These are phyloP conservation scores for Dryomyza anilis DNA, from an alignment of 2,888 invertebrate genomes.

Conservation along the genomic window DNA sequence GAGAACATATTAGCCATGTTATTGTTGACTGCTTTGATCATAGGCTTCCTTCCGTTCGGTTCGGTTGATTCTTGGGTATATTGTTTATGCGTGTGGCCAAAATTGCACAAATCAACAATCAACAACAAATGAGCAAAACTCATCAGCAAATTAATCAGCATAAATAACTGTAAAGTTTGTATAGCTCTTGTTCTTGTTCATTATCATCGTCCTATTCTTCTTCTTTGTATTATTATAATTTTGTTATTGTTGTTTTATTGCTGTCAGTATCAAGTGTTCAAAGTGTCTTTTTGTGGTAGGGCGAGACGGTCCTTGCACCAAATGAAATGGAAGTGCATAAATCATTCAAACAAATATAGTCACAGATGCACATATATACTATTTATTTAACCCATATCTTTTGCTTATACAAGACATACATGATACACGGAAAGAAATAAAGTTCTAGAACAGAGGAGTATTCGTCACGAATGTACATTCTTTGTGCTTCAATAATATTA, in stretches of 20 bases:
- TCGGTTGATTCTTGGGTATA: too few species aligned
- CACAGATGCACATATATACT: constrained; percentile 26
- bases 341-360: constrained; percentile 11
- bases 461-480: too few species aligned
- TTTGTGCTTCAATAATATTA: too few species aligned
- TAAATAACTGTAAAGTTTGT: constrained; percentile 10
- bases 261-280: constrained; percentile 3
- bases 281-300: not conserved
- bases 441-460: too few species aligned
- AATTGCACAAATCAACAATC: constrained; percentile 15
- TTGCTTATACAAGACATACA: too few species aligned
- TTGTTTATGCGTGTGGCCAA: too few species aligned
- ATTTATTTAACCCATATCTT: too few species aligned
- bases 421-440: too few species aligned
- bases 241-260: not conserved
- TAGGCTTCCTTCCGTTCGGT: not conserved
- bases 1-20: too few species aligned
- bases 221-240: not conserved
- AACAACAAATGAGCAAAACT: constrained; percentile 23
- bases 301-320: too few species aligned
- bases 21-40: too few species aligned
- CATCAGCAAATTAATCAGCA: constrained; percentile 16
- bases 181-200: constrained; percentile 2
- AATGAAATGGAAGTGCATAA: constrained; percentile 9
- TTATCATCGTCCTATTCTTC: too few species aligned